Evolutionary conservation across 2,888 invertebrate genomes (phyloP), one percentile per base, ranked within the genome.

Genomic region (Mactromeris polynyma): DNA sequence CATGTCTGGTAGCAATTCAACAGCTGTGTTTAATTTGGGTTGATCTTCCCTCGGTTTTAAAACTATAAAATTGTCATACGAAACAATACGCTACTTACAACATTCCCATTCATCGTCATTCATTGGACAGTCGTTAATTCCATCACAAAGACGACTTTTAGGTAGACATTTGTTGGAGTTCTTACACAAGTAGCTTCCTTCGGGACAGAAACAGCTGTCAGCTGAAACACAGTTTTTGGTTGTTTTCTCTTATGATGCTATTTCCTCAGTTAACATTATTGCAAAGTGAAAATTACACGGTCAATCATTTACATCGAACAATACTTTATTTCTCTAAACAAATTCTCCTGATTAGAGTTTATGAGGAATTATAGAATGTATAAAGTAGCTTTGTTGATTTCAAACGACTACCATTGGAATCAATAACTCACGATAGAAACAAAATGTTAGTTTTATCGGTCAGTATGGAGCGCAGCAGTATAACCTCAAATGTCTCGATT

Each of bases 41-140:
- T n/a, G n/a, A n/a, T n/a, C n/a, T n/a, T n/a, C n/a, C n/a, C n/a
- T n/a, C n/a, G n/a, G n/a, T n/a, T n/a, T n/a, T n/a, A n/a, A n/a
- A n/a, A n/a, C n/a, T n/a, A n/a, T n/a, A n/a, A n/a, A 51, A 51
- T 51, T 19, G 2, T 58, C 1, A 58, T 7, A 58, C n/a, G n/a
- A n/a, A n/a, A n/a, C n/a, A n/a, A n/a, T n/a, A n/a, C n/a, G n/a
- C 21, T 1, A 58, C 58, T 58, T 58, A 58, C 58, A n/a, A 58
- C 58, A 58, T 58, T 58, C 58, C 58, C 58, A 58, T 26, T 58
- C 58, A 9, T 58, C 58, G n/a, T 58, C 58, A 58, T n/a, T 58
- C 58, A 58, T 58, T 9, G 58, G 58, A 58, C 58, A 58, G 58
- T 58, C 26, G 2, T 26, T 9, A 7, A 21, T 26, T 58, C 58